These are phyloP conservation scores for Lanistes nyassanus DNA, from an alignment of 1,140 invertebrate genomes.

Conservation along the genomic window DNA sequence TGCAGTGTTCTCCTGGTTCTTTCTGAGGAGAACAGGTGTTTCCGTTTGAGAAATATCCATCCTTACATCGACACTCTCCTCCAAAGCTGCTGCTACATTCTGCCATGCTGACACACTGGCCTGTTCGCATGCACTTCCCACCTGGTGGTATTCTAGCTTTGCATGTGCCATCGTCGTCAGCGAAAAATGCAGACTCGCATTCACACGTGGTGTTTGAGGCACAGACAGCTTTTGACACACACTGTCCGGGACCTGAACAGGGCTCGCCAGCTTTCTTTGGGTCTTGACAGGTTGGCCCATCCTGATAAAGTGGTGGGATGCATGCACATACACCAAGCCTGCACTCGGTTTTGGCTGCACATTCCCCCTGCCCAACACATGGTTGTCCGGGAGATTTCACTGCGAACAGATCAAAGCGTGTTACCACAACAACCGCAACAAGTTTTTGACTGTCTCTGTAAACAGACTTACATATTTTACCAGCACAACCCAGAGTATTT, in stretches of 20 bases:
- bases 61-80: constrained; percentile 22
- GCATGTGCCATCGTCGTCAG: constrained; percentile 21
- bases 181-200: constrained; percentile 12
- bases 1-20: constrained; percentile 5
- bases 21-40: constrained; percentile 7
- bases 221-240: constrained; percentile 16
- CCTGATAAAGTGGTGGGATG: constrained; percentile 3
- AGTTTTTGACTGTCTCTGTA: too few relatives aligned
- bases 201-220: constrained; percentile 5
- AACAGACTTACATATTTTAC: too few relatives aligned
- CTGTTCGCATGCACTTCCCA: constrained; percentile 8
- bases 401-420: background rate
- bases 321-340: background rate
- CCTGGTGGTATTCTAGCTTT: constrained; percentile 3
- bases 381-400: constrained; percentile 4
- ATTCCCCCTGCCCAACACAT: background rate
- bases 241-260: constrained; percentile 20
- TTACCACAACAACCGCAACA: too few relatives aligned
- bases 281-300: constrained; percentile 7
- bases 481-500: too few relatives aligned
- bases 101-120: constrained; percentile 26
- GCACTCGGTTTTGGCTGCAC: background rate
- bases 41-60: constrained; percentile 5
- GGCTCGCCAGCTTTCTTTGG: constrained; percentile 11
- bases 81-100: constrained; percentile 13